Evolutionary conservation across 2,888 invertebrate genomes (phyloP).

Genomic region (Plagodis pulveraria): DNA sequence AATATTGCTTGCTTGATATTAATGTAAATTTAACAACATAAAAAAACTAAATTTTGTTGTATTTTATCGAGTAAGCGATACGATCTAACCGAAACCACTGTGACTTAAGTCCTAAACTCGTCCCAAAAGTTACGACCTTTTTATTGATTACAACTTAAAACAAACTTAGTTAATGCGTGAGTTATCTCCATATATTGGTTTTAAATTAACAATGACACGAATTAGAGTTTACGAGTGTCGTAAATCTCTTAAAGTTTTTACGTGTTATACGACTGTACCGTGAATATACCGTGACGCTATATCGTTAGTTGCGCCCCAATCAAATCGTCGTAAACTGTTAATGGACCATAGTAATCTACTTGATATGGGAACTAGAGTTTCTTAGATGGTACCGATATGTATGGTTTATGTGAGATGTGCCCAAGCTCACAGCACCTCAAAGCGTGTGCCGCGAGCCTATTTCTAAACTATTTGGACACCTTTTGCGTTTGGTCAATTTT

Average conservation of each 20-base stretch:
- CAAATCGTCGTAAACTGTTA: conserved; percentile 78
- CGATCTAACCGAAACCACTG: conserved; percentile 9
- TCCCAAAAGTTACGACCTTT: conserved; percentile 33
- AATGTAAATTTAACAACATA: neutral
- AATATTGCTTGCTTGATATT: too few relatives aligned
- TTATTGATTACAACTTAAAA: conserved; percentile 47
- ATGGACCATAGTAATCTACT: conserved; percentile 71
- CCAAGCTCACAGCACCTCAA: too few relatives aligned
- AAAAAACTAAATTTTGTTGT: conserved; percentile 8
- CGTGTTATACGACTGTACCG: conserved; percentile 46
- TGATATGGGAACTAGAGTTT: conserved; percentile 78
- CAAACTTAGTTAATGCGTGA: conserved; percentile 55
- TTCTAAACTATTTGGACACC: too few relatives aligned
- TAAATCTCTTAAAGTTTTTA: conserved; percentile 75
- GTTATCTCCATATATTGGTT: conserved; percentile 65
- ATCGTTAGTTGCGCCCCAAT: conserved; percentile 77
- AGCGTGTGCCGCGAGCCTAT: too few relatives aligned
- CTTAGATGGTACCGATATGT: conserved; percentile 59
- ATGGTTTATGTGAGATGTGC: too few relatives aligned
- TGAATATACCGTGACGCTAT: conserved; percentile 68
- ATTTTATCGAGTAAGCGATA: conserved; percentile 18
- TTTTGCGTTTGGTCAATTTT: too few relatives aligned
- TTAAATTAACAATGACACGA: conserved; percentile 70
- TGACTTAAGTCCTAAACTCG: conserved; percentile 27
- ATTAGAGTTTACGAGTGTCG: conserved; percentile 68